Evolutionary conservation across 1,140 invertebrate genomes (phyloP).

Genomic region (Ericerus pela): DNA sequence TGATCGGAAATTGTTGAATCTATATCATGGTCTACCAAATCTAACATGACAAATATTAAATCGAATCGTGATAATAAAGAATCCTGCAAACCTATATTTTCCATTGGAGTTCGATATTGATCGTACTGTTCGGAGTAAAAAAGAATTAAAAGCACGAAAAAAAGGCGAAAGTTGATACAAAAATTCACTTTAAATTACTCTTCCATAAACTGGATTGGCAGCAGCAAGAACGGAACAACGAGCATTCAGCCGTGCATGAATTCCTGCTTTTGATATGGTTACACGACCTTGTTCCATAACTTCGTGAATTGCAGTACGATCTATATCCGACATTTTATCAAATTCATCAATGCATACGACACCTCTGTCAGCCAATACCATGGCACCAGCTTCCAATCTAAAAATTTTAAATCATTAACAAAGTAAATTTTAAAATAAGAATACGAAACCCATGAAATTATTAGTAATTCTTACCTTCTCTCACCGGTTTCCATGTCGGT

Average conservation of each 20-base stretch:
- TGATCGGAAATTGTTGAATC: conserved; percentile 91
- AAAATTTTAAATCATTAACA: conserved; percentile 19
- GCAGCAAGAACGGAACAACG: conserved; percentile 95
- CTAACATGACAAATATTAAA: conserved; percentile 92
- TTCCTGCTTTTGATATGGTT: conserved; percentile 96
- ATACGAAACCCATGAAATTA: neutral
- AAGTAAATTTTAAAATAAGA: neutral
- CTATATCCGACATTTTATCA: conserved; percentile 99
- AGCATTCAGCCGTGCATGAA: conserved; percentile 94
- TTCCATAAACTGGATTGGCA: conserved; percentile 98
- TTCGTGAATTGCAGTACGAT: conserved; percentile 97
- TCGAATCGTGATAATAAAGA: conserved; percentile 97
- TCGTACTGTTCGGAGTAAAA: conserved; percentile 60
- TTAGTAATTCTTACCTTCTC: conserved; percentile 35
- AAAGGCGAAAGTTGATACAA: no score
- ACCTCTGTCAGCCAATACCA: conserved; percentile 96
- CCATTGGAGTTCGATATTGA: conserved; percentile 98
- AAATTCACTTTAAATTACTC: conserved; percentile 40
- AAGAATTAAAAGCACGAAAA: no score
- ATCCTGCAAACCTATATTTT: conserved; percentile 97
- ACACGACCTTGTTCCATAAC: conserved; percentile 93
- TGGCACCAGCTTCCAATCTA: conserved; percentile 91
- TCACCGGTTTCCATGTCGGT: conserved; percentile 88
- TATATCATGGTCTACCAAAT: conserved; percentile 75
- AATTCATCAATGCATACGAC: conserved; percentile 99